Base-by-base conservation (phyloP, 2,888 invertebrate genomes). In the Palloptera scutellata region DNA sequence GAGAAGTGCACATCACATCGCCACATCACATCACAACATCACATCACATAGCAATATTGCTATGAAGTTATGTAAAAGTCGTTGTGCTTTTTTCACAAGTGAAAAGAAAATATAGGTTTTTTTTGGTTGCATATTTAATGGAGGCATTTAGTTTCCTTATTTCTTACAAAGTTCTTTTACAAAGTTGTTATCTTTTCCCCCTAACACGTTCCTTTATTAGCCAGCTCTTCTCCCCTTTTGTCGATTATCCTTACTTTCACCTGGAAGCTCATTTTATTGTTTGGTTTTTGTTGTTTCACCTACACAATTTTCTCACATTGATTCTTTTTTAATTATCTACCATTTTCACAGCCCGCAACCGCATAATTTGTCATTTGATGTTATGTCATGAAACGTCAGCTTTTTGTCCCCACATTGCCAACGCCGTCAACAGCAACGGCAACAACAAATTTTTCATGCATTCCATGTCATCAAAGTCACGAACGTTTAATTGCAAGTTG, bases 391-490 rank as follows among this genome's bases (percentile, higher is more conserved):
- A 60, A 60, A 60, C 19, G 43, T 19, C 43, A 15, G 17, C 11
- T 43, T 43, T 13, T 17, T 12, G 45, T 17, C 43, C 15, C 19
- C 20, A 43, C 9, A 19, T 20, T 61, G 51, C 40, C 61, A 55
- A 13, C 4, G n/a, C 55, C 15, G 17, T 11, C 17, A 15, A 15
- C 15, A 19, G 19, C 10, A 20, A 15, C 5, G 17, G 6, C 54
- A 1, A 54, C 11, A 15, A 15, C 17, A 13, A 13, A 52, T 10
- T 17, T 19, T 17, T n/a, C 19, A 17, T 55, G 30, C 30, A 55
- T 15, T 64, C 58, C 59, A 52, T 64, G 64, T 64, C 64, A 59
- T 48, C 64, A 42, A 42, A 64, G 64, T 64, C 64, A 64, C 64
- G 64, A 59, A 64, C 58, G 17, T 40, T 52, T 59, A 52, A 64